A percentile compares a stretch with the other conserved stretches of the same genome.
Conservation (phyloP, 2,113 vertebrate species). For the Podocnemis expansa region DNA sequence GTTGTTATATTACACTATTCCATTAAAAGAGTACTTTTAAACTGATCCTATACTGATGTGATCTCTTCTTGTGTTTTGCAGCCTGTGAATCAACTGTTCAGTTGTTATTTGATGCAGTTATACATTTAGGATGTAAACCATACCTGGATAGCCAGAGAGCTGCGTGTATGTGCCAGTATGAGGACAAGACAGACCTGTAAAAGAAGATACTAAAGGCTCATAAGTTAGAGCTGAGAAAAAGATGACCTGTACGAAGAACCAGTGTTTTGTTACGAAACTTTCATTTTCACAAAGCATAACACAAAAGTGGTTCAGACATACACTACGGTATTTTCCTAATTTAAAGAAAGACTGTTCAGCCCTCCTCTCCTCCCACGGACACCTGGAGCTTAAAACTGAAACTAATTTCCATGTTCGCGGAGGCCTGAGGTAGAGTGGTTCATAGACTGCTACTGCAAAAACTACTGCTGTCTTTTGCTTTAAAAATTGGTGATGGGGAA, state of each 20-base stretch:
- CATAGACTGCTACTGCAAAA: not conserved
- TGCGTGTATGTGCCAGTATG: constrained; percentile 88
- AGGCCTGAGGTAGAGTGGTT: not conserved
- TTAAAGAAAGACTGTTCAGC: not conserved
- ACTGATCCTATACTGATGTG: not conserved
- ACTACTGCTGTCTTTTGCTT: not conserved
- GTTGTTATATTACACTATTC: not conserved
- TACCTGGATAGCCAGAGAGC: constrained; percentile 96
- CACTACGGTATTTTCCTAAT: not conserved
- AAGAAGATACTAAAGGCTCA: not conserved
- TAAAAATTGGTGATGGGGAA: not conserved
- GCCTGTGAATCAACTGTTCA: constrained; percentile 92
- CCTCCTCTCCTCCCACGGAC: not conserved
- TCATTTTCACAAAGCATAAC: not conserved
- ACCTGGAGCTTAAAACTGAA: not conserved
- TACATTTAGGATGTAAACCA: constrained; percentile 95
- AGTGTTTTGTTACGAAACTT: constrained; percentile 16
- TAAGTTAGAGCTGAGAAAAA: not conserved
- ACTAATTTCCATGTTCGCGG: not conserved
- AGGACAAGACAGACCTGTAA: constrained; percentile 91
- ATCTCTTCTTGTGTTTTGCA: constrained; percentile 61
- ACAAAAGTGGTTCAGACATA: not conserved
- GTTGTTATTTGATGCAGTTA: constrained; percentile 92
- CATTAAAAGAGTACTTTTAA: not conserved
- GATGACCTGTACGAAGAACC: not conserved